Conservation (phyloP, 23 tunicate species). For the Pegea sp. region DNA sequence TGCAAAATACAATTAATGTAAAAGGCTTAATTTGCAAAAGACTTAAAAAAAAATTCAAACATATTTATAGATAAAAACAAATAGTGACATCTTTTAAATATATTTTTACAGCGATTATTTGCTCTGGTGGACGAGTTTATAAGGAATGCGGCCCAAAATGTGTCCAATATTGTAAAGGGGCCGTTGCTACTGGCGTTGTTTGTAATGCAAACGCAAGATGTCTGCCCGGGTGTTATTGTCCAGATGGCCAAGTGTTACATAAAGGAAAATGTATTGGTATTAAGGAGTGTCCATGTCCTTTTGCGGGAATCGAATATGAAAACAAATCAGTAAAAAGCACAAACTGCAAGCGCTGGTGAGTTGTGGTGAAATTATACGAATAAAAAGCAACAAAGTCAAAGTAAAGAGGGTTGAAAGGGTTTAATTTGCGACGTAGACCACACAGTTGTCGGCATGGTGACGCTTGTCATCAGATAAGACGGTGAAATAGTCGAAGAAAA, state of each 20-base stretch:
- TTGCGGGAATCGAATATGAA: constrained; percentile 22
- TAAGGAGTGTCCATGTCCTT: constrained; percentile 44
- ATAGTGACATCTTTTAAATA: no score
- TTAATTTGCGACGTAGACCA: no score
- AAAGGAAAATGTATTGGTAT: constrained; percentile 34
- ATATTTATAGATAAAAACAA: no score
- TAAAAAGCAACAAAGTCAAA: no score
- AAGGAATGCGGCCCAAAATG: constrained; percentile 71
- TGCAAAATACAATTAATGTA: no score
- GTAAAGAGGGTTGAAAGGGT: no score
- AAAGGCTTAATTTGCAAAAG: neutral
- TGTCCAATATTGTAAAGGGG: constrained; percentile 50
- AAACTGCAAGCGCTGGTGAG: constrained; percentile 75
- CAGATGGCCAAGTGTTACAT: constrained; percentile 26
- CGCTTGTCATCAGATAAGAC: no score
- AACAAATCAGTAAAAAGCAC: constrained; percentile 25
- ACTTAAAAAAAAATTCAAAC: no score
- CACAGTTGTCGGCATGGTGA: no score
- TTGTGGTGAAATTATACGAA: no score
- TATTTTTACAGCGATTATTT: constrained; percentile 14
- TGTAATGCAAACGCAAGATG: constrained; percentile 40
- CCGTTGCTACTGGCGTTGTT: constrained; percentile 13
- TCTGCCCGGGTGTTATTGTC: constrained; percentile 82
- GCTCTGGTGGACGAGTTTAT: constrained; percentile 30
- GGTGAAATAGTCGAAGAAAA: no score